These are phyloP conservation scores for Pionites leucogaster DNA, from an alignment of 2,113 vertebrate genomes.

Conservation along the genomic window DNA sequence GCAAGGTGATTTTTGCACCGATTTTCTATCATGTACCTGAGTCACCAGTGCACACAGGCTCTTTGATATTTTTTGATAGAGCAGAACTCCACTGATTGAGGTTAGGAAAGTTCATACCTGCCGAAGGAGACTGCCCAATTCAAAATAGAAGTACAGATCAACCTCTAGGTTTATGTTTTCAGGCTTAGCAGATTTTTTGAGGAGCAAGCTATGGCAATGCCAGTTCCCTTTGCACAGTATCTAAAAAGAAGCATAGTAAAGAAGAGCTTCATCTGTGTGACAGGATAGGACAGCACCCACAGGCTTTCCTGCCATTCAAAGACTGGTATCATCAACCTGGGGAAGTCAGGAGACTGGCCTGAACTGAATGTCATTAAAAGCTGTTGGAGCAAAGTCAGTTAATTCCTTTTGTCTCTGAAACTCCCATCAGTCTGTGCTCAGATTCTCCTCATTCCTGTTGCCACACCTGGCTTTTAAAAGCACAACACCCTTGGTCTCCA, in stretches of 20 bases:
- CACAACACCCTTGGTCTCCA: neutral
- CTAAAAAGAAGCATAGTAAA: neutral
- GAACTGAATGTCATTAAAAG: neutral
- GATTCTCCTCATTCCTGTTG: neutral
- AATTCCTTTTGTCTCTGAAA: constrained; percentile 20
- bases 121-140: neutral
- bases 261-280: neutral
- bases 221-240: neutral
- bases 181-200: neutral
- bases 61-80: neutral
- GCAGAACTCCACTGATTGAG: neutral
- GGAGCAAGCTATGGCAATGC: accelerated
- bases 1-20: neutral
- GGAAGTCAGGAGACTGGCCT: neutral
- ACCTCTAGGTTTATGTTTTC: neutral
- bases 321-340: neutral
- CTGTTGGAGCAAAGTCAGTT: neutral
- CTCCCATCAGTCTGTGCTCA: neutral
- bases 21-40: accelerated
- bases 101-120: accelerated
- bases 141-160: neutral
- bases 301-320: neutral
- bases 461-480: constrained; percentile 49
- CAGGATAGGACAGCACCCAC: neutral
- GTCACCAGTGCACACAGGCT: neutral